Conservation (phyloP, 2,888 invertebrate species). For the Agrotis clavis region DNA sequence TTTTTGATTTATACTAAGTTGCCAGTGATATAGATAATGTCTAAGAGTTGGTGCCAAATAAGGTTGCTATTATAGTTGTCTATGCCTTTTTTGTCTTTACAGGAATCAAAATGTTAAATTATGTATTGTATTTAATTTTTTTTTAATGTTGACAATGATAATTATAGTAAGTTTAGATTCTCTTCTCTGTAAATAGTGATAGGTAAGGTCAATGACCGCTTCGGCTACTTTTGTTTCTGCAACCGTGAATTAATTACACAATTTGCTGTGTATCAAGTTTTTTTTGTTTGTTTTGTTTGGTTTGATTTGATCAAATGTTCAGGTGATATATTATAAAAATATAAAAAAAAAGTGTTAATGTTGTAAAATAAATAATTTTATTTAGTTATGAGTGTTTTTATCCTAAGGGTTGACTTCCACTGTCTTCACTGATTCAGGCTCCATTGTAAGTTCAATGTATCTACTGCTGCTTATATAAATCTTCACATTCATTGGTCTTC, state of each 20-base stretch:
- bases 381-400: slow-evolving; percentile 38
- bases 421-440: slow-evolving; percentile 84
- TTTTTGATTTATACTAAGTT: slow-evolving; percentile 21
- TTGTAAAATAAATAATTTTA: slow-evolving; percentile 52
- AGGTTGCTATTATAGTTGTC: background rate
- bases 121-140: slow-evolving; percentile 14
- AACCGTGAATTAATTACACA: background rate
- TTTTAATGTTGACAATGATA: background rate
- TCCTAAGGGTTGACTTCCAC: slow-evolving; percentile 80
- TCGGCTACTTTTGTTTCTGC: background rate
- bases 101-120: background rate
- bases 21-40: slow-evolving; percentile 31
- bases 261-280: slow-evolving; percentile 28
- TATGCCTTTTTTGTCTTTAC: background rate
- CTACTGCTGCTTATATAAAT: slow-evolving; percentile 70
- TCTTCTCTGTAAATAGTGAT: slow-evolving; percentile 16
- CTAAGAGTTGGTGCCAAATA: slow-evolving; percentile 7
- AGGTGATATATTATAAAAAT: slow-evolving; percentile 24
- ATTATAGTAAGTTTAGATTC: background rate
- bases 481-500: slow-evolving; percentile 71
- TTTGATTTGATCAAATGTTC: slow-evolving; percentile 38
- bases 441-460: slow-evolving; percentile 79
- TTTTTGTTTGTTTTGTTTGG: slow-evolving; percentile 36
- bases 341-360: slow-evolving; percentile 24
- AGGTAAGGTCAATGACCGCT: background rate